phyloP scores from a whole-genome alignment of 2,113 vertebrate species.

The Xenopus borealis region DNA sequence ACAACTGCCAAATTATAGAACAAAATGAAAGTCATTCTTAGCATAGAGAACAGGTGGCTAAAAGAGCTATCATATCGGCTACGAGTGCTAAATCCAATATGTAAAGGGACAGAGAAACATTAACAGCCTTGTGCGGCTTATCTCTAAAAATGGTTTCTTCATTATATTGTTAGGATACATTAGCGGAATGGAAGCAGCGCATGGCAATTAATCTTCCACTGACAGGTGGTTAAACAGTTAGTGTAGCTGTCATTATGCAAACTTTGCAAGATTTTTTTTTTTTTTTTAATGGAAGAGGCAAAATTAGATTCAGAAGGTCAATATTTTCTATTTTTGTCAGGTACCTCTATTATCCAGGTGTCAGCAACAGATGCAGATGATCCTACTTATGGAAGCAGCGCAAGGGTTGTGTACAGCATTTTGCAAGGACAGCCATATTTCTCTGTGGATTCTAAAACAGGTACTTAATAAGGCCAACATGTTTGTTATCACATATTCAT shows the following conservation, averaged over 20 bases:
- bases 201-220: constrained; percentile 42
- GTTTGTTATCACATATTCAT: neutral
- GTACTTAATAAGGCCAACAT: constrained; percentile 57
- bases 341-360: constrained; percentile 91
- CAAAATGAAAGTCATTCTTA: constrained; percentile 12
- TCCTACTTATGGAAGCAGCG: constrained; percentile 93
- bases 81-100: constrained; percentile 42
- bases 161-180: constrained; percentile 39
- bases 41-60: constrained; percentile 24
- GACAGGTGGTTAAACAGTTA: constrained; percentile 44
- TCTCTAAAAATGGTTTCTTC: constrained; percentile 44
- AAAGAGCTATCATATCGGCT: constrained; percentile 25
- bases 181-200: constrained; percentile 25
- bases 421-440: constrained; percentile 95
- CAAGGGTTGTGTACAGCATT: constrained; percentile 91
- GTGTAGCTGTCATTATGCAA: constrained; percentile 42
- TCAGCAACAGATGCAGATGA: constrained; percentile 93
- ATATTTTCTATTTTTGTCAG: constrained; percentile 64
- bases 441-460: constrained; percentile 92
- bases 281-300: constrained; percentile 32
- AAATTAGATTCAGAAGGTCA: constrained; percentile 48
- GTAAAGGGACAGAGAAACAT: constrained; percentile 33
- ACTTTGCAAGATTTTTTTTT: constrained; percentile 39
- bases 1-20: neutral
- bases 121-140: constrained; percentile 39